Conservation (phyloP, 1,140 invertebrate species). For the Drosophila ambigua region DNA sequence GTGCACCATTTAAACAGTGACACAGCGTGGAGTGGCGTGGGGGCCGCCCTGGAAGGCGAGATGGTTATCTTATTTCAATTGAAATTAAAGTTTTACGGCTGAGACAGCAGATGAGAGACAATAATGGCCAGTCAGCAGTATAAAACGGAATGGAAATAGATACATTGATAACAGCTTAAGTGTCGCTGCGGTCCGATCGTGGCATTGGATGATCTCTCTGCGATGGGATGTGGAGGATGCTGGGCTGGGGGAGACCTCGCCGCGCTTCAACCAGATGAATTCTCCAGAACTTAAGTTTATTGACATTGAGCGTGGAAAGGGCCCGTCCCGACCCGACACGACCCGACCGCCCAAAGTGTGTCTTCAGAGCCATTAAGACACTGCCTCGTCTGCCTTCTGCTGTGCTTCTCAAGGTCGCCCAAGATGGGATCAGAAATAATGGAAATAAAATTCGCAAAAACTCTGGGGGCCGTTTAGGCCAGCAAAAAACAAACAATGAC, state of each 20-base stretch:
- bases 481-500: conserved; percentile 38
- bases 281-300: conserved; percentile 69
- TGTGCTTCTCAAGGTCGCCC: conserved; percentile 56
- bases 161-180: conserved; percentile 76
- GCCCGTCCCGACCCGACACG: not conserved
- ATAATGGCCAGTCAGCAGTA: conserved; percentile 47
- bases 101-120: conserved; percentile 10
- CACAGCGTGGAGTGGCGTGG: conserved; percentile 4
- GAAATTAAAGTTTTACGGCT: conserved; percentile 65
- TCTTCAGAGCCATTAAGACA: conserved; percentile 13
- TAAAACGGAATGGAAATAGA: conserved; percentile 75
- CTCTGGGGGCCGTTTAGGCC: conserved; percentile 25
- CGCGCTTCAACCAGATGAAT: conserved; percentile 25
- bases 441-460: conserved; percentile 35
- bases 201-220: conserved; percentile 33
- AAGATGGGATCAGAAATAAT: conserved; percentile 30
- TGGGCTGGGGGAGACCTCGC: conserved; percentile 3
- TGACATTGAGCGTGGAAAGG: conserved; percentile 57
- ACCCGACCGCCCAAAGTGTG: conserved; percentile 15
- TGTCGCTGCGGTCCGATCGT: conserved; percentile 28
- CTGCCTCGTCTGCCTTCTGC: conserved; percentile 1
- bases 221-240: conserved; percentile 36
- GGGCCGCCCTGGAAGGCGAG: conserved; percentile 39
- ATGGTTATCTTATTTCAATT: conserved; percentile 66
- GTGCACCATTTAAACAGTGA: conserved; percentile 1